Conservation (phyloP, 1,140 invertebrate species). For the Drosophila takahashii region DNA sequence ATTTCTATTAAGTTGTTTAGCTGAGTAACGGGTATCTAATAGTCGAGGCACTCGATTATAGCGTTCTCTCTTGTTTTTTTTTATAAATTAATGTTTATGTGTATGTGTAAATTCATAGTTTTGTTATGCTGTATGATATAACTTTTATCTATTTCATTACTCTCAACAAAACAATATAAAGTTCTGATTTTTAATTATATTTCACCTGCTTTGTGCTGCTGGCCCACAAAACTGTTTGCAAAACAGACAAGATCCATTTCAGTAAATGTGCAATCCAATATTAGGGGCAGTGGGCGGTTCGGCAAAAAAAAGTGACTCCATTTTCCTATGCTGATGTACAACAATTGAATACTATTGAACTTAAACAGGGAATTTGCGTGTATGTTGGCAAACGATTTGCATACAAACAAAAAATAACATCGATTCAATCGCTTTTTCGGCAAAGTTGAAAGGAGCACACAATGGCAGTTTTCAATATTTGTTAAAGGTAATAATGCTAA, state of each 20-base stretch:
- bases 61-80: too few species aligned
- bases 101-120: too few species aligned
- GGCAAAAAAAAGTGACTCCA: slow-evolving; percentile 17
- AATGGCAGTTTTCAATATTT: slow-evolving; percentile 17
- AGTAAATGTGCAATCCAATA: slow-evolving; percentile 13
- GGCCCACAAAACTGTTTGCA: not conserved
- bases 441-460: slow-evolving; percentile 3
- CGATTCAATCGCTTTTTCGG: slow-evolving; percentile 7
- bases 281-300: slow-evolving; percentile 3
- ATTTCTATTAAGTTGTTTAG: too few species aligned
- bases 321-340: slow-evolving; percentile 10
- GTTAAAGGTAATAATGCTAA: slow-evolving; percentile 25
- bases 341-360: slow-evolving; percentile 30
- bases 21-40: too few species aligned
- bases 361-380: slow-evolving; percentile 37
- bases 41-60: too few species aligned
- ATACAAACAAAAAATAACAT: slow-evolving; percentile 33
- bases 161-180: too few species aligned
- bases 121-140: too few species aligned
- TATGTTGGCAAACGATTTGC: slow-evolving; percentile 27
- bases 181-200: not conserved
- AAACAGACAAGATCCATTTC: slow-evolving; percentile 5
- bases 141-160: too few species aligned
- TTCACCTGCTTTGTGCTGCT: too few species aligned
- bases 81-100: too few species aligned